A percentile compares a stretch with the other conserved stretches of the same genome.
Conservation (phyloP, 2,888 invertebrate species). For the Cremastinae sp. region DNA sequence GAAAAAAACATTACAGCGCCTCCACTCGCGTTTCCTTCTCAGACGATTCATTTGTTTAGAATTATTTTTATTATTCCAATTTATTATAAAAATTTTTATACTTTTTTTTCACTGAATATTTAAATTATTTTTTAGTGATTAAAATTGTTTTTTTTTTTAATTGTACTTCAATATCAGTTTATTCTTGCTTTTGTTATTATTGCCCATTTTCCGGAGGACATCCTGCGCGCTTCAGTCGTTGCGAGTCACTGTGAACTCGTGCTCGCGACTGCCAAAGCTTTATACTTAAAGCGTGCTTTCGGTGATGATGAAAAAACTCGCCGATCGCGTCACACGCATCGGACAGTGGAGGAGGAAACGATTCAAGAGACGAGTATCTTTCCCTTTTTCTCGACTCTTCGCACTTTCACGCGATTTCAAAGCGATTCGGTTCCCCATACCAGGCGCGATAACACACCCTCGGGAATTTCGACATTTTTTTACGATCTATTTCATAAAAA, state of each 20-base stretch:
- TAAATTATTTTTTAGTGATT: neutral
- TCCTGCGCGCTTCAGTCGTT: conserved; percentile 44
- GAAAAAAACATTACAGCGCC: conserved; percentile 65
- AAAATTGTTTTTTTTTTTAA: conserved; percentile 5
- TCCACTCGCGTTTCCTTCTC: conserved; percentile 65
- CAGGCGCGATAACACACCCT: neutral
- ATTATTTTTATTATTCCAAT: conserved; percentile 24
- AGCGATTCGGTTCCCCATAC: neutral
- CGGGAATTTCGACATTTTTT: neutral
- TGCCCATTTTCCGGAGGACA: conserved; percentile 21
- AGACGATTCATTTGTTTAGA: conserved; percentile 67
- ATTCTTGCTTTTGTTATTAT: neutral
- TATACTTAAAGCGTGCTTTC: conserved; percentile 72
- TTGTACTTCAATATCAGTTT: neutral
- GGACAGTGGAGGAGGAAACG: conserved; percentile 51
- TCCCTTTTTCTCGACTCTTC: conserved; percentile 5
- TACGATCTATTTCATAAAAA: neutral
- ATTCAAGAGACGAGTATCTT: conserved; percentile 21
- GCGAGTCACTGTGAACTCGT: conserved; percentile 66
- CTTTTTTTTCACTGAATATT: conserved; percentile 2
- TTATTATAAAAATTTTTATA: neutral
- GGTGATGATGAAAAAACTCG: conserved; percentile 60
- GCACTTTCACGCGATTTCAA: conserved; percentile 14
- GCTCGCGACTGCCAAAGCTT: conserved; percentile 67
- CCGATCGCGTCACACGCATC: conserved; percentile 36